phyloP scores from a whole-genome alignment of 1,140 invertebrate genomes.

The Dendroctonus ponderosae region DNA sequence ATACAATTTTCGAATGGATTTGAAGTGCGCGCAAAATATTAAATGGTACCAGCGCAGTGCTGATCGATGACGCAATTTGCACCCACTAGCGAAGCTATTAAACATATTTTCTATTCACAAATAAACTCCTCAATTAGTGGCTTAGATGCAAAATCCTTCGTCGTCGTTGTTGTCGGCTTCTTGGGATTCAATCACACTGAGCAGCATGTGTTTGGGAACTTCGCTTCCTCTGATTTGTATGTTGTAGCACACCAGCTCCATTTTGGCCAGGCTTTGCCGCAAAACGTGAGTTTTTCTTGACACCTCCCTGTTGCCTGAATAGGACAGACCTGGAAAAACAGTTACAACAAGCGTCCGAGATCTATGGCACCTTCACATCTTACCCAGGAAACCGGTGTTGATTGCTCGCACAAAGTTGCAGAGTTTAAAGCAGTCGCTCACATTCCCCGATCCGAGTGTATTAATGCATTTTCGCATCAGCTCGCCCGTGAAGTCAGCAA shows the following conservation, averaged over 20 bases:
- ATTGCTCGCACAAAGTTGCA: conserved; percentile 72
- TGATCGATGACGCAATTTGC: neutral
- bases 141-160: conserved; percentile 54
- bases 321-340: conserved; percentile 50
- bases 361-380: conserved; percentile 18
- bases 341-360: neutral
- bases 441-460: conserved; percentile 73
- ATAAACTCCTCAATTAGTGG: neutral
- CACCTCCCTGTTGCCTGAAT: conserved; percentile 64
- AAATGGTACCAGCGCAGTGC: neutral
- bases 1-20: neutral
- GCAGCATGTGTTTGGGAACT: conserved; percentile 68
- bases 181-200: conserved; percentile 53
- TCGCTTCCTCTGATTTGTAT: conserved; percentile 78
- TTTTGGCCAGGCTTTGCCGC: conserved; percentile 73
- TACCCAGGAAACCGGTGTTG: conserved; percentile 68
- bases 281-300: conserved; percentile 69
- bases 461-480: conserved; percentile 87
- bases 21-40: neutral
- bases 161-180: conserved; percentile 51
- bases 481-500: conserved; percentile 87
- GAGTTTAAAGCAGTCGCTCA: conserved; percentile 70
- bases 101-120: neutral
- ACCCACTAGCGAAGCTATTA: neutral
- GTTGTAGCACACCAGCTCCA: conserved; percentile 83